These are phyloP conservation scores for Thalassaphorura encarpata DNA, from an alignment of 1,140 invertebrate species.

Conservation along the genomic window DNA sequence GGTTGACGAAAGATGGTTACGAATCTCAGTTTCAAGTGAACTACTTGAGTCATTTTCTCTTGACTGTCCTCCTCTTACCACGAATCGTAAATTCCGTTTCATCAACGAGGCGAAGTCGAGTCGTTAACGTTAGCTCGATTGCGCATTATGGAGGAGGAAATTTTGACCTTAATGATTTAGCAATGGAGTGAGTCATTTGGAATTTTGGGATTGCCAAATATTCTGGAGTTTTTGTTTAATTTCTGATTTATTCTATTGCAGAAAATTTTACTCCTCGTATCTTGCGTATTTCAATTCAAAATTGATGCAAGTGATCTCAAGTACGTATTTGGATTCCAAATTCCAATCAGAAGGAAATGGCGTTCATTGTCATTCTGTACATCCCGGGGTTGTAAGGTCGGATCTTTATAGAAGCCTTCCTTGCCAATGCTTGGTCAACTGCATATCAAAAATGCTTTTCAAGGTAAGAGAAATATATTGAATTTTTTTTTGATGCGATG, in stretches of 20 bases:
- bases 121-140: slow-evolving; percentile 79
- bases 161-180: slow-evolving; percentile 36
- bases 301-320: slow-evolving; percentile 70
- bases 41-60: slow-evolving; percentile 76
- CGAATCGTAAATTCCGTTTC: slow-evolving; percentile 39
- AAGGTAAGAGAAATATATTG: background rate
- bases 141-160: slow-evolving; percentile 57
- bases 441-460: background rate
- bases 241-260: background rate
- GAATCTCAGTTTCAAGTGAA: slow-evolving; percentile 75
- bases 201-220: background rate
- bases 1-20: slow-evolving; percentile 63
- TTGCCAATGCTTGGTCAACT: background rate
- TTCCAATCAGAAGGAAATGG: slow-evolving; percentile 40
- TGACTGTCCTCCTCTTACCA: slow-evolving; percentile 69
- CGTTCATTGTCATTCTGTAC: slow-evolving; percentile 62
- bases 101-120: slow-evolving; percentile 43
- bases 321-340: slow-evolving; percentile 53
- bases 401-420: slow-evolving; percentile 60
- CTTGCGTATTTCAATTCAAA: slow-evolving; percentile 75
- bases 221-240: background rate
- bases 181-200: slow-evolving; percentile 2
- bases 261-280: slow-evolving; percentile 14
- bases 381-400: slow-evolving; percentile 81
- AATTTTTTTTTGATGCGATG: background rate